phyloP scores from a whole-genome alignment of 2,888 invertebrate genomes.

The Acanthosepion pharaonis region DNA sequence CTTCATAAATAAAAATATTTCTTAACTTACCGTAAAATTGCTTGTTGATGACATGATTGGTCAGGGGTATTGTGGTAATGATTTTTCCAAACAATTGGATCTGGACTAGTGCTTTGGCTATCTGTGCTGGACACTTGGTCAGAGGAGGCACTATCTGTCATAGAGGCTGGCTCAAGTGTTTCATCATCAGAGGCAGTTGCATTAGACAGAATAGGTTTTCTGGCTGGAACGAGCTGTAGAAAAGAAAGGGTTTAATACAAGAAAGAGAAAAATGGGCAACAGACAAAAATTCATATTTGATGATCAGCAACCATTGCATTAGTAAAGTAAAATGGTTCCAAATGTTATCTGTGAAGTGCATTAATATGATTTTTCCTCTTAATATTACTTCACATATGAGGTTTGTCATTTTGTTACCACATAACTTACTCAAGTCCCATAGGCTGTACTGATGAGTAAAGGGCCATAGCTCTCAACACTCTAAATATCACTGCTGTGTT shows the following conservation, averaged over 20 bases:
- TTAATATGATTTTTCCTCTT: too few relatives aligned
- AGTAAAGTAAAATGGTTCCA: too few relatives aligned
- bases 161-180: background rate
- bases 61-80: slow-evolving; percentile 7
- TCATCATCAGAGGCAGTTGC: background rate
- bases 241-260: background rate
- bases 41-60: slow-evolving; percentile 8
- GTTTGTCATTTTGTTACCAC: too few relatives aligned
- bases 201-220: background rate
- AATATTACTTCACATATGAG: too few relatives aligned
- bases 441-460: too few relatives aligned
- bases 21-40: background rate
- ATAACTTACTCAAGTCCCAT: too few relatives aligned
- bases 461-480: too few relatives aligned
- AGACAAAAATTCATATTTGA: too few relatives aligned
- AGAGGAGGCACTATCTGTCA: background rate
- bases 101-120: background rate
- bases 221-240: background rate
- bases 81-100: background rate
- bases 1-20: background rate
- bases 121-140: background rate
- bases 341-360: too few relatives aligned
- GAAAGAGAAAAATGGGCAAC: too few relatives aligned
- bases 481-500: too few relatives aligned
- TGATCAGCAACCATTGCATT: too few relatives aligned